These are phyloP conservation scores for Sacculina carcini DNA, from an alignment of 2,888 invertebrate genomes.

Conservation along the genomic window DNA sequence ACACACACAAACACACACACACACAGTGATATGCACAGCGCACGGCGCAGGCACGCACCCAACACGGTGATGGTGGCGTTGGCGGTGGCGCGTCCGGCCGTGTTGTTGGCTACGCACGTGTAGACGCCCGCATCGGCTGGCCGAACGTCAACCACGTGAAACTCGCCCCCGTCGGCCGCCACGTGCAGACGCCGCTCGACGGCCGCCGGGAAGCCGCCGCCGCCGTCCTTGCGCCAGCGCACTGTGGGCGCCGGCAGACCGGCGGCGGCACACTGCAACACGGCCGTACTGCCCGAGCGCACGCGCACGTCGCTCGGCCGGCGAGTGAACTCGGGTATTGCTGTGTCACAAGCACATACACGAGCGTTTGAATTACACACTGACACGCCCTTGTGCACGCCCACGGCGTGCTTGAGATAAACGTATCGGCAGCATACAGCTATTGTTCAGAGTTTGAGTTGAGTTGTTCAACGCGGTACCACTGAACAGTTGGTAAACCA, in stretches of 20 bases:
- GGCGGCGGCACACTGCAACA: conserved; percentile 65
- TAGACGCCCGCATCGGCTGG: conserved; percentile 69
- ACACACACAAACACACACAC: too few species aligned
- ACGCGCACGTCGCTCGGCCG: conserved; percentile 59
- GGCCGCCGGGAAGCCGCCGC: conserved; percentile 74
- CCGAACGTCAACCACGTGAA: conserved; percentile 76
- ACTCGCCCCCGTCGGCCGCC: conserved; percentile 54
- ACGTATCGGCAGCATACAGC: too few species aligned
- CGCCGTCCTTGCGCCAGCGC: conserved; percentile 68
- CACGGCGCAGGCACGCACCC: conserved; percentile 19
- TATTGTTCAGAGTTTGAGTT: too few species aligned
- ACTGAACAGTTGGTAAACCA: too few species aligned
- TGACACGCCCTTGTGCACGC: background rate
- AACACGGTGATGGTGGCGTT: conserved; percentile 61
- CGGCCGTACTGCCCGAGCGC: conserved; percentile 55
- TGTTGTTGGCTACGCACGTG: conserved; percentile 72
- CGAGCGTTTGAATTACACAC: background rate
- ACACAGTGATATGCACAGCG: background rate
- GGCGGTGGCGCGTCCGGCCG: conserved; percentile 57
- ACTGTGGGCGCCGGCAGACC: conserved; percentile 45
- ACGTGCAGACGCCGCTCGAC: conserved; percentile 75
- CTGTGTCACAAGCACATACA: too few species aligned
- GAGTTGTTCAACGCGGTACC: too few species aligned
- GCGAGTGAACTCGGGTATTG: conserved; percentile 61
- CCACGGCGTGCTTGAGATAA: too few species aligned